Percentiles rank a stretch among this genome's conserved stretches.
Conservation (phyloP, 2,797 vertebrate species). For the Acanthopagrus latus region DNA sequence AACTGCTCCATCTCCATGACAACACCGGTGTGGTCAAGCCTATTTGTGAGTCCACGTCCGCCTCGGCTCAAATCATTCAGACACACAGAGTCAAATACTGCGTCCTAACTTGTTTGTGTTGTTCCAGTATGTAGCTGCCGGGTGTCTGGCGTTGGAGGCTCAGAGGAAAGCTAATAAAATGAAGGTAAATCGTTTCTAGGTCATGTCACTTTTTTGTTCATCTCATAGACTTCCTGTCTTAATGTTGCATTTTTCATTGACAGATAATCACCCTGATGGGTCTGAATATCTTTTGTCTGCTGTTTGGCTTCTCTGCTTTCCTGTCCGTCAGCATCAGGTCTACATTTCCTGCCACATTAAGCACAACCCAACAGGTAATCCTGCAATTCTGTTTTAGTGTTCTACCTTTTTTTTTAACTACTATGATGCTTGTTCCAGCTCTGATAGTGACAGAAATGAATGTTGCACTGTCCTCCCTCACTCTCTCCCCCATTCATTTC, state of each 20-base stretch:
- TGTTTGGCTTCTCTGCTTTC: constrained; percentile 78
- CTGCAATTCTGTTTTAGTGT: neutral
- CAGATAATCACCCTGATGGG: constrained; percentile 80
- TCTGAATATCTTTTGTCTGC: constrained; percentile 78
- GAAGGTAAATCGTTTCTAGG: constrained; percentile 66
- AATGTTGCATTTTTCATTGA: constrained; percentile 24
- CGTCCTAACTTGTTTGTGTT: constrained; percentile 30
- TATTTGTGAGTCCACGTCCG: constrained; percentile 77
- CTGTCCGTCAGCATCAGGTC: constrained; percentile 70
- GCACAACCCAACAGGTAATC: constrained; percentile 74
- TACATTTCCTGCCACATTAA: constrained; percentile 39
- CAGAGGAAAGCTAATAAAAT: constrained; percentile 80
- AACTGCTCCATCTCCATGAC: constrained; percentile 79
- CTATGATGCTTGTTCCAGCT: neutral
- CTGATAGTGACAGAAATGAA: neutral
- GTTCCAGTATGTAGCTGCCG: constrained; percentile 81
- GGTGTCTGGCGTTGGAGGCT: constrained; percentile 74
- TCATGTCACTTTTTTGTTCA: neutral
- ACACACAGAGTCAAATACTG: neutral
- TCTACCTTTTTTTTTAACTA: neutral
- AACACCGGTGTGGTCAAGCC: constrained; percentile 79
- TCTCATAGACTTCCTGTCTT: neutral
- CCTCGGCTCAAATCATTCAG: neutral
- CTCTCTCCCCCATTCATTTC: neutral
- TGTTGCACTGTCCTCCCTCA: neutral